These are phyloP conservation scores for Cryptotis parvus DNA, from an alignment of 2,113 vertebrate species.

Conservation along the genomic window DNA sequence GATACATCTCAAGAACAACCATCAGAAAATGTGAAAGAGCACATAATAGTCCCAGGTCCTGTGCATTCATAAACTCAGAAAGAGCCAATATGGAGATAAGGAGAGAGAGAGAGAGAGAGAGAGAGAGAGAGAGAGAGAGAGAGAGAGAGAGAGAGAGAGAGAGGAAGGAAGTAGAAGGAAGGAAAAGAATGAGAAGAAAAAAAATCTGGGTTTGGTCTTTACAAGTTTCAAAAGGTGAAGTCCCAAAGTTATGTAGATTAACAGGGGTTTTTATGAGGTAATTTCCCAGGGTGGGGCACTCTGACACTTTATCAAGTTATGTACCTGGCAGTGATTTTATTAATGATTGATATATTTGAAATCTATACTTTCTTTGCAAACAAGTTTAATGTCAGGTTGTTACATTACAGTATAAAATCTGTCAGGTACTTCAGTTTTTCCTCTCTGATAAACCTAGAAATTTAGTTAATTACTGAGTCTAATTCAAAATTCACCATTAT, in stretches of 20 bases:
- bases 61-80: too few relatives aligned
- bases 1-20: too few relatives aligned
- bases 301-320: neutral
- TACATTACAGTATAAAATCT: neutral
- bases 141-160: too few relatives aligned
- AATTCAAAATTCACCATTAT: neutral
- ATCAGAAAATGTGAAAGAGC: too few relatives aligned
- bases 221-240: neutral
- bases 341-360: neutral
- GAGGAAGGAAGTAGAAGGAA: neutral
- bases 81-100: too few relatives aligned
- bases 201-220: too few relatives aligned
- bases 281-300: neutral
- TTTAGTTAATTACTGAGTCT: neutral
- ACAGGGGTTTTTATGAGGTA: neutral
- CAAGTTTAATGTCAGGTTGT: neutral
- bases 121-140: too few relatives aligned
- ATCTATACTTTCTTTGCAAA: neutral
- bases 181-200: neutral
- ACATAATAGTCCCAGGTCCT: too few relatives aligned
- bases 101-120: too few relatives aligned
- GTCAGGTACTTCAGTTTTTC: neutral
- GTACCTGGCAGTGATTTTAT: neutral
- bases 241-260: neutral
- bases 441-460: neutral